Conservation (phyloP, 2,113 vertebrate genomes). For the Nycticryphes semicollaris region DNA sequence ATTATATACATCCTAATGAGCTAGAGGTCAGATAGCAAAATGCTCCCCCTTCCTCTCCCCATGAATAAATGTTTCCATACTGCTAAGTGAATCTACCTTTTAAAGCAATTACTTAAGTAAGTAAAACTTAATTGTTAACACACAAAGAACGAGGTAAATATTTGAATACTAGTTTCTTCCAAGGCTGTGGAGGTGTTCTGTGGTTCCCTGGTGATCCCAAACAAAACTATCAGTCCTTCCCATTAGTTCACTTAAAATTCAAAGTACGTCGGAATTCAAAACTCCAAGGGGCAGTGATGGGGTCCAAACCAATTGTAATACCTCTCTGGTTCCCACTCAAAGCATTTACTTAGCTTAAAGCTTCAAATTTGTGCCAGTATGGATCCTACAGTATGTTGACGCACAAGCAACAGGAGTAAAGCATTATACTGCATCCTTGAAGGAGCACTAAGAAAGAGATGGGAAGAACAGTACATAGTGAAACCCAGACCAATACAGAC, state of each 20-base stretch:
- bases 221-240: rapidly evolving
- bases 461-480: neutral
- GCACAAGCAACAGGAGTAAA: neutral
- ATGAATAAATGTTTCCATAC: neutral
- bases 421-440: neutral
- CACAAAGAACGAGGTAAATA: neutral
- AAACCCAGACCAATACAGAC: neutral
- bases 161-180: neutral
- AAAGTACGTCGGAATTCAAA: neutral
- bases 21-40: neutral
- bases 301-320: neutral
- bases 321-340: neutral
- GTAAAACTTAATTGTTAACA: neutral
- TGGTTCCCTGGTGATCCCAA: neutral
- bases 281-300: neutral
- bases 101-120: neutral
- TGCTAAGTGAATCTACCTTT: neutral
- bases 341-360: neutral
- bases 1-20: neutral
- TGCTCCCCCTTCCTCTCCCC: neutral
- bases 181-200: neutral
- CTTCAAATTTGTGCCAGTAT: neutral
- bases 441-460: neutral
- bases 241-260: neutral
- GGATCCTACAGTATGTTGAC: neutral